phyloP scores from a whole-genome alignment of 2,888 invertebrate genomes.

The Lydus trimaculatus region DNA sequence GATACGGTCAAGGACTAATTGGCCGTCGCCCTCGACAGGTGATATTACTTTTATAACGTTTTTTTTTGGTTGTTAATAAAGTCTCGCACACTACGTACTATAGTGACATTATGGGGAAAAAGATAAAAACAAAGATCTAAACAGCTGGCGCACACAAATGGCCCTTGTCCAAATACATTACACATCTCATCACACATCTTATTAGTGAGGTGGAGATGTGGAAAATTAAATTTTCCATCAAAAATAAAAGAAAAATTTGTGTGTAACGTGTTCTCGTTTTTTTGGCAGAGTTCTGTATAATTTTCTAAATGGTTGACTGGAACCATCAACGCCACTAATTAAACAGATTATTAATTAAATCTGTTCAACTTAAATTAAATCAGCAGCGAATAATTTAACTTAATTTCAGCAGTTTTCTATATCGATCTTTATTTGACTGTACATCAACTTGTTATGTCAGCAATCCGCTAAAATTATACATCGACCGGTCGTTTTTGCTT shows the following conservation, averaged over 20 bases:
- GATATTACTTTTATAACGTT: background rate
- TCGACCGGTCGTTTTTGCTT: background rate
- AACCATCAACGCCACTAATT: background rate
- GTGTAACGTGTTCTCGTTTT: background rate
- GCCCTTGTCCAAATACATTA: conserved; percentile 57
- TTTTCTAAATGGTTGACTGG: background rate
- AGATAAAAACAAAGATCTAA: conserved; percentile 13
- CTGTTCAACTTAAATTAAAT: background rate
- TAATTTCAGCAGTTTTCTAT: background rate
- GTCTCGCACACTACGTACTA: no score
- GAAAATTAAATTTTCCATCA: background rate
- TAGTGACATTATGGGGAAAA: background rate
- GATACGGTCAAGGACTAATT: background rate
- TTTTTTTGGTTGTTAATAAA: background rate
- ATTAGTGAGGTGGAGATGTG: conserved; percentile 33
- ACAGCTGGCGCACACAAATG: conserved; percentile 54
- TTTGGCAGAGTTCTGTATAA: background rate
- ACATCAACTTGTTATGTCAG: conserved; percentile 4
- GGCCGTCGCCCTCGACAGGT: background rate
- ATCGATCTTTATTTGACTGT: background rate
- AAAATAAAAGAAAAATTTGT: background rate
- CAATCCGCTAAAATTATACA: background rate
- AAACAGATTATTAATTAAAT: conserved; percentile 1
- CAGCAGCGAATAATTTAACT: background rate
- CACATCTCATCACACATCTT: conserved; percentile 52